A percentile compares a stretch with the other conserved stretches of the same genome.
Evolutionary conservation across 2,113 vertebrate species (phyloP).

Genomic region (Ceratotherium simum): DNA sequence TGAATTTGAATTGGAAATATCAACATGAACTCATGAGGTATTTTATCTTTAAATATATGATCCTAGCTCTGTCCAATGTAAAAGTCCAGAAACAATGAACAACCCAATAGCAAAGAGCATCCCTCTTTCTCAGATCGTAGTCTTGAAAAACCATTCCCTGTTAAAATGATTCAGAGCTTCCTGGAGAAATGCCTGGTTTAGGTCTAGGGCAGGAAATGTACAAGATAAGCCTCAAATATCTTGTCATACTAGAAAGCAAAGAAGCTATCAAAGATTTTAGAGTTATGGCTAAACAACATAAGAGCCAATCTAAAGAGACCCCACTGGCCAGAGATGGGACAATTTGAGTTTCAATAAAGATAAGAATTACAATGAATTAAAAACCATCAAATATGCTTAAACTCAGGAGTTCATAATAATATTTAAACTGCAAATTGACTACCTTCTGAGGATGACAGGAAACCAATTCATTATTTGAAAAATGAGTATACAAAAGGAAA

Average conservation of each 20-base stretch:
- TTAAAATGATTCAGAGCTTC: not conserved
- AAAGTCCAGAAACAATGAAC: not conserved
- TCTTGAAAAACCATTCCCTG: not conserved
- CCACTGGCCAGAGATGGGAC: not conserved
- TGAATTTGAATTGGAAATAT: not conserved
- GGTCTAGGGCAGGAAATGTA: not conserved
- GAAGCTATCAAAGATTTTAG: not conserved
- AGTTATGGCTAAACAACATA: not conserved
- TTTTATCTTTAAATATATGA: not conserved
- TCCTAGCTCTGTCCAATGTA: not conserved
- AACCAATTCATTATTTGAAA: not conserved
- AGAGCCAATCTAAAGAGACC: not conserved
- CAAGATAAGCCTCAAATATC: not conserved
- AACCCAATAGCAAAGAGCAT: not conserved
- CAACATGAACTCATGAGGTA: not conserved
- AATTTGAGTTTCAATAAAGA: not conserved
- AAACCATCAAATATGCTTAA: not conserved
- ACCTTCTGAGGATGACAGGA: not conserved
- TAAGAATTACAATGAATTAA: not conserved
- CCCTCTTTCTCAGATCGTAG: not conserved
- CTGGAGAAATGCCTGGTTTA: not conserved
- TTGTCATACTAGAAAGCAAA: not conserved
- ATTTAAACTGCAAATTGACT: not conserved
- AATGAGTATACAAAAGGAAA: not conserved
- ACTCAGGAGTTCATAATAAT: not conserved